These are phyloP conservation scores for Axea sp. DNA, from an alignment of 2,888 invertebrate genomes.

Conservation along the genomic window DNA sequence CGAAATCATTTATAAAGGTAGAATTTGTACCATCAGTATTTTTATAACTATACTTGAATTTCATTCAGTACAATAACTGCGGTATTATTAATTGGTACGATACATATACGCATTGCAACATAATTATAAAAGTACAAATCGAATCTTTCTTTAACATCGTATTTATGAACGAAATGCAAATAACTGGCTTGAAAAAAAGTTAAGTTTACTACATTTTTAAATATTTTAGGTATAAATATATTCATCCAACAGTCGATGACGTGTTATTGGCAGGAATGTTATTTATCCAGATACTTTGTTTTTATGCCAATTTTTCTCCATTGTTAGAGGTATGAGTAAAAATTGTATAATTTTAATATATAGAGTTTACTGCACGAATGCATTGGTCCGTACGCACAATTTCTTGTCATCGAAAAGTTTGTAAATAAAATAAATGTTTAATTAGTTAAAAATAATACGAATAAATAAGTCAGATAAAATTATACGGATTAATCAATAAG, in stretches of 20 bases:
- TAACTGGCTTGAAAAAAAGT: conserved; percentile 19
- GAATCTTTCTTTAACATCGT: conserved; percentile 9
- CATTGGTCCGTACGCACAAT: too few relatives aligned
- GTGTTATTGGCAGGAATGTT: conserved; percentile 29
- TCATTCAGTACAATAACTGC: too few relatives aligned
- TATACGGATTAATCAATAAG: too few relatives aligned
- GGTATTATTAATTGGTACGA: too few relatives aligned
- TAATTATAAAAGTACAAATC: neutral
- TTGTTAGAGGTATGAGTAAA: conserved; percentile 17
- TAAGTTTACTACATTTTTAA: conserved; percentile 8
- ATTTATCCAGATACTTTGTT: conserved; percentile 26
- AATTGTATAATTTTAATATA: conserved; percentile 41
- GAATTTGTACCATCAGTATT: too few relatives aligned
- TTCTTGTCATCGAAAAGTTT: too few relatives aligned
- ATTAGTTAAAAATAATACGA: too few relatives aligned
- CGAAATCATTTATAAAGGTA: too few relatives aligned
- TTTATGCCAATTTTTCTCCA: conserved; percentile 20
- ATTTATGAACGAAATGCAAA: conserved; percentile 32
- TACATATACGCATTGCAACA: too few relatives aligned
- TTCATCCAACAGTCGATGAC: conserved; percentile 6
- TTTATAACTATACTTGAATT: too few relatives aligned
- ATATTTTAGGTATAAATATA: conserved; percentile 15
- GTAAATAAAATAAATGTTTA: too few relatives aligned
- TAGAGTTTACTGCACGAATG: neutral
- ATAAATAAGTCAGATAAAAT: too few relatives aligned